Percentiles rank a stretch among this genome's conserved stretches.
phyloP scores from a whole-genome alignment of 2,113 vertebrate genomes.

The Petrocephalus zakoni region DNA sequence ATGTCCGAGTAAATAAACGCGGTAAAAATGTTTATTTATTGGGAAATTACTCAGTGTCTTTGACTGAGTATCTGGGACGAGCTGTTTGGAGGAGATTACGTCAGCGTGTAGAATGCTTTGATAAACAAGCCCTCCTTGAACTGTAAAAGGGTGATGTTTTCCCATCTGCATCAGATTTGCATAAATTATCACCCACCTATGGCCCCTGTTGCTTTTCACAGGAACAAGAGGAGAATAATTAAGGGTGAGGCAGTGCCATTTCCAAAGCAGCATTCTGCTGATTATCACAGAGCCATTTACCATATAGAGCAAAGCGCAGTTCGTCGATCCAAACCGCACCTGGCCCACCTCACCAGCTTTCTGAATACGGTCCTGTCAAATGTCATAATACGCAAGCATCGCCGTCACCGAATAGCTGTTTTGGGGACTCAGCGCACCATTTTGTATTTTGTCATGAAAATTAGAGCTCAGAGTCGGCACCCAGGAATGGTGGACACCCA shows the following conservation, averaged over 20 bases:
- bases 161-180: conserved; percentile 35
- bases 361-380: not conserved
- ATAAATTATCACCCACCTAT: conserved; percentile 39
- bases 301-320: not conserved
- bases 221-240: not conserved
- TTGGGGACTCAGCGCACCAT: not conserved
- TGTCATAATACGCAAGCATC: not conserved
- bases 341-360: not conserved
- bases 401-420: not conserved
- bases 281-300: not conserved
- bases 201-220: conserved; percentile 19
- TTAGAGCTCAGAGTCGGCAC: not conserved
- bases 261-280: not conserved
- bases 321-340: not conserved
- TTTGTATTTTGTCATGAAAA: not conserved
- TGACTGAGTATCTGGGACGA: not conserved
- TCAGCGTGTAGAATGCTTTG: conserved; percentile 48
- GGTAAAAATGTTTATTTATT: not conserved
- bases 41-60: not conserved
- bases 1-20: not conserved
- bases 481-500: not conserved
- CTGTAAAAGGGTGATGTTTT: conserved; percentile 19
- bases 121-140: conserved; percentile 37
- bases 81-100: not conserved
- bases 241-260: not conserved